Evolutionary conservation across 1,140 invertebrate species (phyloP).

Genomic region (Rhyzopertha dominica): DNA sequence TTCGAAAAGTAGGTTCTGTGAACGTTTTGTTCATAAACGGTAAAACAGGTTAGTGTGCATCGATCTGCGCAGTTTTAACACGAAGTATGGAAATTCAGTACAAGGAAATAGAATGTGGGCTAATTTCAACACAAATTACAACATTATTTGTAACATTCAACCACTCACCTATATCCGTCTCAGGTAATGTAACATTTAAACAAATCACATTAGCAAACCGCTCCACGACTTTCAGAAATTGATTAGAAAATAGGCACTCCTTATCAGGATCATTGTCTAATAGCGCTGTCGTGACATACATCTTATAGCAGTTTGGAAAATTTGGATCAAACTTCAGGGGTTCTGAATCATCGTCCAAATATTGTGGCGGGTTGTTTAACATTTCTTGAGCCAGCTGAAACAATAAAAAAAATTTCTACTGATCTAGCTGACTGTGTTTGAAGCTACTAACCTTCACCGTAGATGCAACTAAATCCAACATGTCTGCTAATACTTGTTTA

Average conservation of each 20-base stretch:
- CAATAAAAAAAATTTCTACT: not conserved
- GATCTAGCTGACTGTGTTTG: too few relatives aligned
- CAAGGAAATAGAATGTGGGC: too few relatives aligned
- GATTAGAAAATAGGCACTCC: conserved; percentile 38
- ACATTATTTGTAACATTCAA: too few relatives aligned
- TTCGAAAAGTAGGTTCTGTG: too few relatives aligned
- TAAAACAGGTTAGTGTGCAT: too few relatives aligned
- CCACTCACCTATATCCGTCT: conserved; percentile 51
- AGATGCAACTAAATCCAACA: conserved; percentile 47
- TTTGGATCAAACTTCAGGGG: conserved; percentile 32
- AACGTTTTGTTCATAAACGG: too few relatives aligned
- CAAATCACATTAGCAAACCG: conserved; percentile 56
- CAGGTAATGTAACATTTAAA: conserved; percentile 57
- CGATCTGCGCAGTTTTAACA: too few relatives aligned
- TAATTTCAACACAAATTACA: too few relatives aligned
- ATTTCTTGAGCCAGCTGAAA: conserved; percentile 46
- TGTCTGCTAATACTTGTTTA: conserved; percentile 52
- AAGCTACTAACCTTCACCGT: conserved; percentile 47
- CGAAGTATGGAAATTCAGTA: too few relatives aligned
- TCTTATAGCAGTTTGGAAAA: conserved; percentile 49
- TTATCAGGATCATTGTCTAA: conserved; percentile 40
- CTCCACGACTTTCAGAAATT: conserved; percentile 50
- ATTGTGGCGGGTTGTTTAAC: conserved; percentile 48
- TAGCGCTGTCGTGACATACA: conserved; percentile 42
- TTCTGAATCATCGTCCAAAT: conserved; percentile 47